Base-by-base conservation (phyloP, 1,140 invertebrate species). In the Antheraea mylitta region DNA sequence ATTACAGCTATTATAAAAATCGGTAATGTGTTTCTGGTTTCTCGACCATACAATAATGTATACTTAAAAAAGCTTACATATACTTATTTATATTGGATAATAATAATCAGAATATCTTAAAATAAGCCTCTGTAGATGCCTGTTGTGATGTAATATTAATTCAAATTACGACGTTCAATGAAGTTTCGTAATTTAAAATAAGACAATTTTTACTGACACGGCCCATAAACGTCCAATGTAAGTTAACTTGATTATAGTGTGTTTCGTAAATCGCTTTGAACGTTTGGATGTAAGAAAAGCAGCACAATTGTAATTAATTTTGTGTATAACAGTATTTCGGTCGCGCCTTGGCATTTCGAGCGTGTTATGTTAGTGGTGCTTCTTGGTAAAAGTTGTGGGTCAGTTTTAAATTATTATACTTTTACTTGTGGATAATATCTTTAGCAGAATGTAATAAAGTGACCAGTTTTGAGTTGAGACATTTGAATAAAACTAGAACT, bases 321-420 rank as follows among this genome's bases (percentile, higher is more conserved):
- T 73, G 71, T 74, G 77, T 74, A 75, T 78, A 37, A 81, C 73
- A 71, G 73, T 64, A 79, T 78, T 78, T 77, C 74, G 58, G 69
- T 18, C 64, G 58, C 67, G 73, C 74, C 74, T 76, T 83, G 81
- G 76, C 79, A 83, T 84, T 84, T 83, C 64, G 45, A 53, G 11
- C 16, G 45, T 53, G 45, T n/a, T 42, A 53, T 53, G 75, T 74
- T 75, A 73, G 73, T 75, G 53, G 69, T 79, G 73, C 58, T 72
- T 70, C 70, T 37, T 18, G 58, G 62, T 65, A 61, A 62, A 36
- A 45, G 59, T 72, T 19, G 45, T 53, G 11, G 45, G 45, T 53
- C 45, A 53, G 45, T 53, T 53, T 53, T 53, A 53, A 53, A 53
- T 53, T 53, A 53, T 53, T n/a, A 13, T 53, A 53, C 45, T 53